These are phyloP conservation scores for Orcinus orca DNA, from an alignment of 2,113 vertebrate species.

Conservation along the genomic window DNA sequence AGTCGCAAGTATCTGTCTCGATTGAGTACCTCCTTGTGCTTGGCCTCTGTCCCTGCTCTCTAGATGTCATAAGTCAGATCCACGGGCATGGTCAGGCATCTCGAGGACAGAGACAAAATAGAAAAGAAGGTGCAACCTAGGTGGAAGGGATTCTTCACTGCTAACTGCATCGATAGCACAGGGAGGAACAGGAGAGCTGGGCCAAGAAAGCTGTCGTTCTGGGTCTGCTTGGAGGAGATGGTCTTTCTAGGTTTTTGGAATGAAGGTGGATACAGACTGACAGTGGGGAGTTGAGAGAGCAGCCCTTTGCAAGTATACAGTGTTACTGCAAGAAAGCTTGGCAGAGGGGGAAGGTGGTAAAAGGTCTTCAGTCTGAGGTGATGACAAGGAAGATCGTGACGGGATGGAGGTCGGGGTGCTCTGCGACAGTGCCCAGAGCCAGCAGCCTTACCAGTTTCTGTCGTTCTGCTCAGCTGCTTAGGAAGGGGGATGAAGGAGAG, in stretches of 20 bases:
- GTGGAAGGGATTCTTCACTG: neutral
- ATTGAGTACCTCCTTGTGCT: neutral
- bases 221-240: neutral
- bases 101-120: neutral
- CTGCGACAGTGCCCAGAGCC: neutral
- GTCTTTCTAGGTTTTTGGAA: neutral
- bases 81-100: accelerated
- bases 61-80: neutral
- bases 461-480: neutral
- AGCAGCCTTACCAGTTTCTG: neutral
- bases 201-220: neutral
- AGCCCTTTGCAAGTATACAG: neutral
- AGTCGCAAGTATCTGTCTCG: constrained; percentile 17
- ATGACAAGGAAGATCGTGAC: neutral
- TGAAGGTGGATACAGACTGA: neutral
- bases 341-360: neutral
- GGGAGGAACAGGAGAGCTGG: neutral
- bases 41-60: neutral
- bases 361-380: neutral
- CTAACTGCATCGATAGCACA: neutral
- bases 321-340: neutral
- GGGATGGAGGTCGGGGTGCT: neutral
- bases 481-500: neutral
- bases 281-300: neutral
- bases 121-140: neutral